These are phyloP conservation scores for Myiotriccus ornatus DNA, from an alignment of 2,797 vertebrate genomes.

Conservation along the genomic window DNA sequence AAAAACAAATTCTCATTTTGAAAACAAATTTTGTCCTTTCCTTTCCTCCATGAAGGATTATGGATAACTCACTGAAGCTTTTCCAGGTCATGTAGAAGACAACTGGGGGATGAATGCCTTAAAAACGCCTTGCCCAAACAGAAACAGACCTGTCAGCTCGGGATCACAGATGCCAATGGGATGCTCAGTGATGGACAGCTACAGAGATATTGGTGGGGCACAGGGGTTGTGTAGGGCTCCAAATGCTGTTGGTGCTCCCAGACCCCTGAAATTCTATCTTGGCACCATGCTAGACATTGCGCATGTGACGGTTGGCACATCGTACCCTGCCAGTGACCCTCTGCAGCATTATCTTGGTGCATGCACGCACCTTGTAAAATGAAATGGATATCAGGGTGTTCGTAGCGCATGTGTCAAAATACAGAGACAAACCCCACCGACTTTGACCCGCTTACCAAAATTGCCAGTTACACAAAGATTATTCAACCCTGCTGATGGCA, in stretches of 20 bases:
- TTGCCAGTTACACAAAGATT: neutral
- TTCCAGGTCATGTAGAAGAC: neutral
- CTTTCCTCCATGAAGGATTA: neutral
- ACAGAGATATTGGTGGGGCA: neutral
- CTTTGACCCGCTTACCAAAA: neutral
- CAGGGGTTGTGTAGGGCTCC: neutral
- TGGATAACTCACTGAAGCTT: neutral
- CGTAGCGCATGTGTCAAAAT: neutral
- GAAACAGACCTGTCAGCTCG: neutral
- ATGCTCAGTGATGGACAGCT: neutral
- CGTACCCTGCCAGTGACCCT: slow-evolving; percentile 12
- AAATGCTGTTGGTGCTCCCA: neutral
- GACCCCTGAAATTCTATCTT: neutral
- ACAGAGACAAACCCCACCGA: neutral
- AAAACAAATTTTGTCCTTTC: neutral
- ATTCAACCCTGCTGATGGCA: neutral
- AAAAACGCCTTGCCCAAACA: neutral
- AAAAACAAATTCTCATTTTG: neutral
- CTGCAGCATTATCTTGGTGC: neutral
- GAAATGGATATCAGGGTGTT: slow-evolving; percentile 23
- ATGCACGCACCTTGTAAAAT: neutral
- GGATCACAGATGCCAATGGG: neutral
- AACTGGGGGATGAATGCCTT: neutral
- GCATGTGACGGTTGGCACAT: neutral
- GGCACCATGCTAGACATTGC: neutral